A percentile compares a stretch with the other conserved stretches of the same genome.
These are phyloP conservation scores for Saccostrea glomerata DNA, from an alignment of 1,140 invertebrate species.

Conservation along the genomic window DNA sequence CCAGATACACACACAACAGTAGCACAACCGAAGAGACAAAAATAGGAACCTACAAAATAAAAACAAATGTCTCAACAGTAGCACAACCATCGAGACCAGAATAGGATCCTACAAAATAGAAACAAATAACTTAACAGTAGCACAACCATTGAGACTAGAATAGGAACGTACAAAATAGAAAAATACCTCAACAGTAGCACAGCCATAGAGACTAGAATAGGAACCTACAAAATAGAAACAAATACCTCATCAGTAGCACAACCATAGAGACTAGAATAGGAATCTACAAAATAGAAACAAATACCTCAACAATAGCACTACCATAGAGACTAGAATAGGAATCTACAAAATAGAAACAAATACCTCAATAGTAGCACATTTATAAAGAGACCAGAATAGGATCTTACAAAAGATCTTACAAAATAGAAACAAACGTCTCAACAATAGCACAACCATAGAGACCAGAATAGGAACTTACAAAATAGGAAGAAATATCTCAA, in stretches of 20 bases:
- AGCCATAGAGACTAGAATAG: constrained; percentile 6
- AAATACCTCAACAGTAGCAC: background rate
- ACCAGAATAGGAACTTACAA: too few species aligned
- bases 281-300: background rate
- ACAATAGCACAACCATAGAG: too few species aligned
- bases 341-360: too few species aligned
- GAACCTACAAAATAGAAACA: constrained; percentile 35
- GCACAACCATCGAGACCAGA: constrained; percentile 11
- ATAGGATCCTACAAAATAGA: constrained; percentile 3
- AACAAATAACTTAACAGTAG: too few species aligned
- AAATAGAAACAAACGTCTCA: too few species aligned
- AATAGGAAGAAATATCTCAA: too few species aligned
- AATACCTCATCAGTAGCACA: background rate
- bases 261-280: constrained; percentile 27
- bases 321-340: too few species aligned
- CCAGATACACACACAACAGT: constrained; percentile 15
- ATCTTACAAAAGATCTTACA: too few species aligned
- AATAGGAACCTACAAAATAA: constrained; percentile 40
- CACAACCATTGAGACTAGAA: background rate
- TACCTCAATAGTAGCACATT: too few species aligned
- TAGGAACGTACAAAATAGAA: constrained; percentile 31
- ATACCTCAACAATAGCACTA: too few species aligned
- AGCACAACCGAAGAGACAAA: constrained; percentile 25
- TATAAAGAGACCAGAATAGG: too few species aligned
- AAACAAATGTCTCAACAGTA: background rate